Conservation (phyloP, 2,888 invertebrate species). For the Nephrocerus scutellatus region DNA sequence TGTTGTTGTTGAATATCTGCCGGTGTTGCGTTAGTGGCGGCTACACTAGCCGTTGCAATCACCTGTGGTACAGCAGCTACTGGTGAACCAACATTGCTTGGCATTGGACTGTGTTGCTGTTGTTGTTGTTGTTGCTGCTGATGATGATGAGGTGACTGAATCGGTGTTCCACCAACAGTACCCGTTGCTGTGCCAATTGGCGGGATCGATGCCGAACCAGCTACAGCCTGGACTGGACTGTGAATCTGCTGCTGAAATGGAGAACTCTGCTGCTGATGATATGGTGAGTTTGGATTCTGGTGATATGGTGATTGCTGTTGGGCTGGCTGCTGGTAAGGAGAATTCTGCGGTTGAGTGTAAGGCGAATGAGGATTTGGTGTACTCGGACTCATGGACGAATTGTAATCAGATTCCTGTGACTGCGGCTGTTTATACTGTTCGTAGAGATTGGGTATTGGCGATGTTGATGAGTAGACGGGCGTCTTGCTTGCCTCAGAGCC, state of each 20-base stretch:
- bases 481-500: conserved; percentile 45
- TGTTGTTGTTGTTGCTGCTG: conserved; percentile 21
- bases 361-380: conserved; percentile 51
- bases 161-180: conserved; percentile 12
- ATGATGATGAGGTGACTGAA: conserved; percentile 23
- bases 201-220: conserved; percentile 30
- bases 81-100: conserved; percentile 35
- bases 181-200: conserved; percentile 30
- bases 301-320: conserved; percentile 30
- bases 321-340: conserved; percentile 47
- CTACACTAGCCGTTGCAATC: conserved; percentile 27
- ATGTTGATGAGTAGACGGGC: conserved; percentile 43
- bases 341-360: conserved; percentile 50
- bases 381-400: conserved; percentile 52
- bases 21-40: conserved; percentile 28
- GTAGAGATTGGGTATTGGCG: conserved; percentile 48
- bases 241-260: conserved; percentile 25
- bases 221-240: conserved; percentile 21
- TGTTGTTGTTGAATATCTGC: too few relatives aligned
- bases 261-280: conserved; percentile 27
- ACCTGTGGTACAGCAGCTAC: conserved; percentile 31
- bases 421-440: conserved; percentile 55
- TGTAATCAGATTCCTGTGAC: conserved; percentile 52
- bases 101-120: conserved; percentile 37
- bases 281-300: conserved; percentile 28